These are phyloP conservation scores for Caranx ignobilis DNA, from an alignment of 2,113 vertebrate species.

Conservation along the genomic window DNA sequence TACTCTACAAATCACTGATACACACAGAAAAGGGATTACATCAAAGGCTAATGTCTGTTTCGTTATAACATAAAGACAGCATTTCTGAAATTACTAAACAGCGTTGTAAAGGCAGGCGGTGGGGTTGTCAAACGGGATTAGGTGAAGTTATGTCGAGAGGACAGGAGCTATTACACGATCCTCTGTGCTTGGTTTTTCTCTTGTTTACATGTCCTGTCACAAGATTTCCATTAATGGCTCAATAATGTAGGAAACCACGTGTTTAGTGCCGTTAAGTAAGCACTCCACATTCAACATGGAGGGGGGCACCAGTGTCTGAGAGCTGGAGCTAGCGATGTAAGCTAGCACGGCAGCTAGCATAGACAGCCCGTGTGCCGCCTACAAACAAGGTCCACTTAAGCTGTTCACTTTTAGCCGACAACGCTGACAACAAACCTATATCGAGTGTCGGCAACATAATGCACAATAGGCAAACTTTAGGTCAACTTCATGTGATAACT, in stretches of 20 bases:
- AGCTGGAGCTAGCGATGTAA: conserved; percentile 45
- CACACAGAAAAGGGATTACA: not conserved
- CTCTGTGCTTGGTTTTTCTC: conserved; percentile 24
- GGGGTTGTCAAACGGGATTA: conserved; percentile 26
- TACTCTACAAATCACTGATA: not conserved
- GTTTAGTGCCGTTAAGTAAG: conserved; percentile 66
- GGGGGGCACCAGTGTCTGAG: conserved; percentile 5
- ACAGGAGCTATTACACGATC: not conserved
- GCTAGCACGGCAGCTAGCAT: conserved; percentile 49
- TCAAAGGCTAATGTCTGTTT: not conserved
- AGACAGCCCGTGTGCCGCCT: conserved; percentile 31
- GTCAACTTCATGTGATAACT: not conserved
- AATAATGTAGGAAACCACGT: conserved; percentile 78
- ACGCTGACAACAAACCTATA: not conserved
- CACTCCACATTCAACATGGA: conserved; percentile 72
- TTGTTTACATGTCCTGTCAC: conserved; percentile 75
- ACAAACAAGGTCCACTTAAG: conserved; percentile 11
- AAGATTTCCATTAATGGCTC: conserved; percentile 76
- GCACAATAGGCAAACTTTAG: not conserved
- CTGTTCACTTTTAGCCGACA: not conserved
- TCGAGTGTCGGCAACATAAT: no score
- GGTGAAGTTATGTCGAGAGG: not conserved
- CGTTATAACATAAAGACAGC: not conserved
- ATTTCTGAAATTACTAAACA: conserved; percentile 18
- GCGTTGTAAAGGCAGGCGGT: conserved; percentile 10